A percentile compares a stretch with the other conserved stretches of the same genome.
These are phyloP conservation scores for Nixonia krombeini DNA, from an alignment of 1,140 invertebrate genomes.

Conservation along the genomic window DNA sequence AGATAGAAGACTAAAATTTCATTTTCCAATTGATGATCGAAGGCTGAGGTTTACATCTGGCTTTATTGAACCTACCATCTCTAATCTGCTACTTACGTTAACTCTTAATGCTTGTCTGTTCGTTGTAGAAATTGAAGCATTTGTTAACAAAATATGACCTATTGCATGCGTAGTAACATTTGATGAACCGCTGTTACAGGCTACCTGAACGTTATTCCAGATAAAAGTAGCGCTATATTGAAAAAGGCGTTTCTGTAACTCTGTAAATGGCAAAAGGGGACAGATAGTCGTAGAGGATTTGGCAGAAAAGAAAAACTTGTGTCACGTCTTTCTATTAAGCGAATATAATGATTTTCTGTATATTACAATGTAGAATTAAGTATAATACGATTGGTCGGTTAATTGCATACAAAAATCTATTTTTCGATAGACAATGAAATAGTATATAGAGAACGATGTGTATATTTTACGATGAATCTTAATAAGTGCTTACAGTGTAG, in stretches of 20 bases:
- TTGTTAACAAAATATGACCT: slow-evolving; percentile 33
- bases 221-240: slow-evolving; percentile 55
- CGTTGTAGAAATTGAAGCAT: slow-evolving; percentile 39
- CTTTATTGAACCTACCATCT: too few relatives aligned
- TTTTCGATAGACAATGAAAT: slow-evolving; percentile 41
- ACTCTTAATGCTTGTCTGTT: slow-evolving; percentile 18
- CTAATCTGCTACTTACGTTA: too few relatives aligned
- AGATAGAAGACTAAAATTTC: too few relatives aligned
- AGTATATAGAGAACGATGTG: slow-evolving; percentile 64
- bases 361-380: slow-evolving; percentile 35
- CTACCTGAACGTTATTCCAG: slow-evolving; percentile 56
- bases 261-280: slow-evolving; percentile 53
- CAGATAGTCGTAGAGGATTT: slow-evolving; percentile 49
- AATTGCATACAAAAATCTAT: slow-evolving; percentile 11
- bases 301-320: slow-evolving; percentile 20
- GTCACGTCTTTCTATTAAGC: too few relatives aligned
- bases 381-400: neutral
- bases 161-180: slow-evolving; percentile 64
- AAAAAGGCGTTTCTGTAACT: slow-evolving; percentile 48
- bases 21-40: too few relatives aligned
- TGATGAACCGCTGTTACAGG: slow-evolving; percentile 60
- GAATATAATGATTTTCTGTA: too few relatives aligned
- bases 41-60: too few relatives aligned
- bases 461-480: slow-evolving; percentile 41
- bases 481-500: slow-evolving; percentile 1